Percentiles rank a stretch among this genome's conserved stretches.
phyloP scores from a whole-genome alignment of 2,888 invertebrate genomes.

The Vannuccia rotundouncinata region DNA sequence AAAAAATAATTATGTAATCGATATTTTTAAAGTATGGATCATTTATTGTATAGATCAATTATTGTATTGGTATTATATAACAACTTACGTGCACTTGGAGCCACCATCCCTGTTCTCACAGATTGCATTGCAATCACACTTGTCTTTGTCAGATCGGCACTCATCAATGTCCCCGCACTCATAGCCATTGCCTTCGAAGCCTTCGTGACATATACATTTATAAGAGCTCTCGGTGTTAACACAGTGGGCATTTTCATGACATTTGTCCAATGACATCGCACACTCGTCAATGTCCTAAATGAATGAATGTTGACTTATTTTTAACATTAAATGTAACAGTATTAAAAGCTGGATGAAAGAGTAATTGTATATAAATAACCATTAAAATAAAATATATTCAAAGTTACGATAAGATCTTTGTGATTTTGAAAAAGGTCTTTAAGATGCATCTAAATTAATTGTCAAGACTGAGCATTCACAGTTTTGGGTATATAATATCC shows the following conservation, averaged over 20 bases:
- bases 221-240: conserved; percentile 24
- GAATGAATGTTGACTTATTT: neutral
- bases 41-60: too few species aligned
- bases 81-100: neutral
- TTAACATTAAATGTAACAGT: neutral
- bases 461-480: too few species aligned
- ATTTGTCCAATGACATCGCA: neutral
- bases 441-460: too few species aligned
- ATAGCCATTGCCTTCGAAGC: conserved; percentile 23
- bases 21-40: too few species aligned
- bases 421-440: too few species aligned
- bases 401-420: too few species aligned
- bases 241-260: conserved; percentile 28
- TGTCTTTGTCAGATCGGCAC: neutral
- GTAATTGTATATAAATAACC: too few species aligned
- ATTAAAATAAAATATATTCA: too few species aligned
- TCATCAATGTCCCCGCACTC: conserved; percentile 27
- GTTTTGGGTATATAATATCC: too few species aligned
- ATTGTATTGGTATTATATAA: too few species aligned
- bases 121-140: neutral
- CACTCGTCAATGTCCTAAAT: conserved; percentile 31
- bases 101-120: neutral
- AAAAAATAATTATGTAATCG: too few species aligned
- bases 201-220: conserved; percentile 30
- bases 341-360: neutral